Evolutionary conservation across 2,113 vertebrate species (phyloP).

Genomic region (Ictalurus furcatus): DNA sequence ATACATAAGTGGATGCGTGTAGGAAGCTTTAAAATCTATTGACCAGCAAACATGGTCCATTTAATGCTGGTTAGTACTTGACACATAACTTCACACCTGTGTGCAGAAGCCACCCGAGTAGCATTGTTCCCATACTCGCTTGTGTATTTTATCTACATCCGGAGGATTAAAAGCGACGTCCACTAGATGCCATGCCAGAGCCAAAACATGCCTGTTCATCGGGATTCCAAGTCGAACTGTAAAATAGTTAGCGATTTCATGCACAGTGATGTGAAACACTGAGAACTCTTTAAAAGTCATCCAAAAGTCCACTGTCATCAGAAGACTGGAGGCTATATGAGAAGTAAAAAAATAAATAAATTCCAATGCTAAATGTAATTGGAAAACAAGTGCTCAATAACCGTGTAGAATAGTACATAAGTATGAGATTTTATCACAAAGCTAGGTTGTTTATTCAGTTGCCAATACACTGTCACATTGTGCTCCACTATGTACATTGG

Average conservation of each 20-base stretch:
- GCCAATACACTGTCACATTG: neutral
- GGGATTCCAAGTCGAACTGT: neutral
- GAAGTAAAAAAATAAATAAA: neutral
- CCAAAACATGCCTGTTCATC: neutral
- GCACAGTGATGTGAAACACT: neutral
- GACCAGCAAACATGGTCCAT: neutral
- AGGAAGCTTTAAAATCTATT: neutral
- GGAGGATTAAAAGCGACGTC: neutral
- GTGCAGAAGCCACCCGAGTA: neutral
- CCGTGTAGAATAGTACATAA: neutral
- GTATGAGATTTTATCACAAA: neutral
- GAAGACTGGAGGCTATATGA: neutral
- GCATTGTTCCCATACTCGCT: neutral
- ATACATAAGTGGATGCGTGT: neutral
- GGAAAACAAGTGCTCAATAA: neutral
- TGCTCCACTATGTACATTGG: neutral
- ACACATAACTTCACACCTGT: neutral
- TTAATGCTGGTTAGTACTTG: neutral
- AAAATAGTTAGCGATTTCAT: neutral
- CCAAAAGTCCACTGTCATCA: neutral
- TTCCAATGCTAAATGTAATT: too few species aligned
- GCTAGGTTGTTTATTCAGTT: neutral
- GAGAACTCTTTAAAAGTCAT: neutral
- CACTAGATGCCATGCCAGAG: neutral
- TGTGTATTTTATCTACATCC: neutral